Evolutionary conservation across 2,888 invertebrate genomes (phyloP).

Genomic region (Athalia rosae): DNA sequence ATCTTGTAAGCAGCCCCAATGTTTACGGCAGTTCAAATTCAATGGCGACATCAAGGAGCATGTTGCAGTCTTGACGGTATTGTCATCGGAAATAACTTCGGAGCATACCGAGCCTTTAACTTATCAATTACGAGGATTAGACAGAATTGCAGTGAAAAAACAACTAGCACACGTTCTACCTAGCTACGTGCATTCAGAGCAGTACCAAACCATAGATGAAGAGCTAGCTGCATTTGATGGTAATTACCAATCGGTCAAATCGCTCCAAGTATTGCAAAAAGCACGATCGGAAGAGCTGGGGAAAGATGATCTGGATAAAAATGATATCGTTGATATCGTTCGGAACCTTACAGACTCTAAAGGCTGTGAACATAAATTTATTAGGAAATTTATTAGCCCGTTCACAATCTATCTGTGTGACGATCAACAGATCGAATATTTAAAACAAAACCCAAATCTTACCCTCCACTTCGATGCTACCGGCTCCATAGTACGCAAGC

Average conservation of each 20-base stretch:
- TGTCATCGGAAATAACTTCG: too few relatives aligned
- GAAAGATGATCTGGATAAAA: constrained; percentile 37
- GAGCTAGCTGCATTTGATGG: constrained; percentile 30
- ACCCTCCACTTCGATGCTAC: constrained; percentile 41
- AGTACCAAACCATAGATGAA: too few relatives aligned
- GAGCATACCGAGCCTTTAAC: too few relatives aligned
- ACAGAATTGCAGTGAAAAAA: too few relatives aligned
- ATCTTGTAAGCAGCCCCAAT: too few relatives aligned
- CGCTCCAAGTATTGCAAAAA: constrained; percentile 44
- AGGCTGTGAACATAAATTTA: too few relatives aligned
- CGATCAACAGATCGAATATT: constrained; percentile 37
- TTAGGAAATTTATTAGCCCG: constrained; percentile 9
- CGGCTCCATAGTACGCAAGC: constrained; percentile 41
- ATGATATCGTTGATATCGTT: constrained; percentile 43
- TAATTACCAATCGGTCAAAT: constrained; percentile 39
- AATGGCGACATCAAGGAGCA: too few relatives aligned
- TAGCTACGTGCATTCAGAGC: too few relatives aligned
- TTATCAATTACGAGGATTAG: too few relatives aligned
- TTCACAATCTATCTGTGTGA: constrained; percentile 46
- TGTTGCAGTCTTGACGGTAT: too few relatives aligned
- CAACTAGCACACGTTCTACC: too few relatives aligned
- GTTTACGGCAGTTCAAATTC: too few relatives aligned
- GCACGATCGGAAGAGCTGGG: constrained; percentile 43
- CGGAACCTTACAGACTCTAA: constrained; percentile 15
- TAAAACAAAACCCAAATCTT: constrained; percentile 32